Evolutionary conservation across 2,113 vertebrate genomes (phyloP).

Genomic region (Prolemur simus): DNA sequence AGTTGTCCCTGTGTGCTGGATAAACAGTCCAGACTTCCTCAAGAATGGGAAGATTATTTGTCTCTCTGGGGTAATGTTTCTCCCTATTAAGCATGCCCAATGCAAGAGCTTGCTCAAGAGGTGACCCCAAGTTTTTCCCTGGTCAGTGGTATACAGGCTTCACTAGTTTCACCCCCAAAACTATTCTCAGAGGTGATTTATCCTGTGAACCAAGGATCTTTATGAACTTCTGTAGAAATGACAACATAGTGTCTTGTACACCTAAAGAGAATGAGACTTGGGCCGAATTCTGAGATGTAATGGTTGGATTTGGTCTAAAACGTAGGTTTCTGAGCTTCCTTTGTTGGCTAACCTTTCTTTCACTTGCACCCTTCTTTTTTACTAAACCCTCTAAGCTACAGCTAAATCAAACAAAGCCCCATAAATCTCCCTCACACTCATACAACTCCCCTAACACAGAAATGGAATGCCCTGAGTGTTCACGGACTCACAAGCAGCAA

Average conservation of each 20-base stretch:
- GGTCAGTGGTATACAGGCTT: constrained; percentile 4
- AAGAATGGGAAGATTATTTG: constrained; percentile 80
- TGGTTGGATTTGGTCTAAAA: not conserved
- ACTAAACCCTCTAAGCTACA: constrained; percentile 29
- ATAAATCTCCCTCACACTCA: constrained; percentile 37
- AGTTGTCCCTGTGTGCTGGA: constrained; percentile 86
- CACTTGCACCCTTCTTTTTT: not conserved
- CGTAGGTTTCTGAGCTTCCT: not conserved
- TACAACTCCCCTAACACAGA: not conserved
- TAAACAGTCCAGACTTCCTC: constrained; percentile 76
- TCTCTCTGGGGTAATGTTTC: constrained; percentile 74
- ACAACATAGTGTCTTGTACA: constrained; percentile 3
- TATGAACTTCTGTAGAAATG: constrained; percentile 15
- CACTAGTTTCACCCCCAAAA: not conserved
- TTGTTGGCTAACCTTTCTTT: constrained; percentile 32
- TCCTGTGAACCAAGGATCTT: not conserved
- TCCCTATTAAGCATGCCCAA: not conserved
- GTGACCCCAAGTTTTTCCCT: constrained; percentile 8
- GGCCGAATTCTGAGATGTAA: not conserved
- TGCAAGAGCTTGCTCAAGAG: not conserved
- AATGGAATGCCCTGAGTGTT: not conserved
- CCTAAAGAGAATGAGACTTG: not conserved
- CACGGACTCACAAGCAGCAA: not conserved
- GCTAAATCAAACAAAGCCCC: constrained; percentile 47
- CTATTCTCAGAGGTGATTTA: constrained; percentile 34